These are phyloP conservation scores for Lepus timidus DNA, from an alignment of 2,113 vertebrate genomes.

Conservation along the genomic window DNA sequence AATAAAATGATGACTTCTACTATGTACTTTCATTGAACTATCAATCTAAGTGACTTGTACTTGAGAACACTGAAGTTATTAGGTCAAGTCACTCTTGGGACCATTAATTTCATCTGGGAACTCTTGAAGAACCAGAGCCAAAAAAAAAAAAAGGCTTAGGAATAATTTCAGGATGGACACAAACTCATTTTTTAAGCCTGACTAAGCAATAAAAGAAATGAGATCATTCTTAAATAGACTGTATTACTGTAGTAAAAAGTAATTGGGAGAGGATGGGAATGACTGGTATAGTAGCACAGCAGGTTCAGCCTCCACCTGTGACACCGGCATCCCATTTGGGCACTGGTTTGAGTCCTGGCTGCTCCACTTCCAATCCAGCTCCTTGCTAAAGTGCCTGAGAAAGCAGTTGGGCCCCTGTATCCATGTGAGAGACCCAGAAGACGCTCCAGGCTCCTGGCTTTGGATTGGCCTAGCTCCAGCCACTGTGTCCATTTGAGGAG, in stretches of 20 bases:
- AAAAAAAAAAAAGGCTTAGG: not conserved
- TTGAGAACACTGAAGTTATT: constrained; percentile 20
- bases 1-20: not conserved
- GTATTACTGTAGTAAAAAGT: not conserved
- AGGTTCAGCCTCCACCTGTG: no score
- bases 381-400: no score
- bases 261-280: not conserved
- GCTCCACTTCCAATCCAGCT: no score
- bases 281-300: no score
- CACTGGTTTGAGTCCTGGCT: no score
- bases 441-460: no score
- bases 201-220: not conserved
- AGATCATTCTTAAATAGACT: not conserved
- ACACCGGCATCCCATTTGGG: no score
- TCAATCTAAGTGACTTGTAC: constrained; percentile 39
- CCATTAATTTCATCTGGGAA: not conserved
- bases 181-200: not conserved
- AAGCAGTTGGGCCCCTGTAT: no score
- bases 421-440: no score
- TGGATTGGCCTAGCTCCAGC: no score
- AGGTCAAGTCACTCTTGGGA: not conserved
- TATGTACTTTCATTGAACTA: constrained; percentile 35
- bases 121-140: not conserved
- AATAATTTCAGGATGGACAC: not conserved
- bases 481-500: no score